phyloP scores from a whole-genome alignment of 2,113 vertebrate genomes.

The Grus americana region DNA sequence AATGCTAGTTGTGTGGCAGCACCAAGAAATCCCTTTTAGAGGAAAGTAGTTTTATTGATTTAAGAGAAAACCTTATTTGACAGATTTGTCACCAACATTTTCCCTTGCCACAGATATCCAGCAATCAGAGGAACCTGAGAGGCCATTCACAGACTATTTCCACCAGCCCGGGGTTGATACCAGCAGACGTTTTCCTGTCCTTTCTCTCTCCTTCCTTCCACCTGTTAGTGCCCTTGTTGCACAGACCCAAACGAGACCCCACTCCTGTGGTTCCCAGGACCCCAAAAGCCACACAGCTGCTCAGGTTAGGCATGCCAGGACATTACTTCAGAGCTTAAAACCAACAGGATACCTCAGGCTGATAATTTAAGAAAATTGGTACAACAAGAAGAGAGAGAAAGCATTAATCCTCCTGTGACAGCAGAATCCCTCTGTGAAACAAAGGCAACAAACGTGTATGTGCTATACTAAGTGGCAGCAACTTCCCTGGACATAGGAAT shows the following conservation, averaged over 20 bases:
- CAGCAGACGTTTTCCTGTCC: background rate
- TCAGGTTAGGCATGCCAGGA: background rate
- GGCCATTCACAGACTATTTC: background rate
- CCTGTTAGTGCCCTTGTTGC: background rate
- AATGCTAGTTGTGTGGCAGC: background rate
- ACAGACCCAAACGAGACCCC: background rate
- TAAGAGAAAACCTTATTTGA: background rate
- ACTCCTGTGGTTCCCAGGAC: background rate
- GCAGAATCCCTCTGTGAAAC: background rate
- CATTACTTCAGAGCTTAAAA: background rate
- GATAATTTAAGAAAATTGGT: background rate
- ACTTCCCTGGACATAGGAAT: background rate
- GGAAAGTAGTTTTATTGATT: background rate
- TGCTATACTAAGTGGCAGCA: rapidly evolving
- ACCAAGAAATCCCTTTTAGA: background rate
- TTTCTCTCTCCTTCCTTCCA: background rate
- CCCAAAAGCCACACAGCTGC: background rate
- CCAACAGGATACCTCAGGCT: background rate
- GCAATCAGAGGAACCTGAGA: background rate
- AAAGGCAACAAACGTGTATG: rapidly evolving
- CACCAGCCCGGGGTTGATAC: background rate
- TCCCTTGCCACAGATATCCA: background rate
- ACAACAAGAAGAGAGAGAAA: background rate
- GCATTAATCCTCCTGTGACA: background rate
- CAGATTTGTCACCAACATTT: background rate